Percentiles rank a stretch among this genome's conserved stretches.
Conservation (phyloP, 2,888 invertebrate genomes). For the Heteromurus nitidus region DNA sequence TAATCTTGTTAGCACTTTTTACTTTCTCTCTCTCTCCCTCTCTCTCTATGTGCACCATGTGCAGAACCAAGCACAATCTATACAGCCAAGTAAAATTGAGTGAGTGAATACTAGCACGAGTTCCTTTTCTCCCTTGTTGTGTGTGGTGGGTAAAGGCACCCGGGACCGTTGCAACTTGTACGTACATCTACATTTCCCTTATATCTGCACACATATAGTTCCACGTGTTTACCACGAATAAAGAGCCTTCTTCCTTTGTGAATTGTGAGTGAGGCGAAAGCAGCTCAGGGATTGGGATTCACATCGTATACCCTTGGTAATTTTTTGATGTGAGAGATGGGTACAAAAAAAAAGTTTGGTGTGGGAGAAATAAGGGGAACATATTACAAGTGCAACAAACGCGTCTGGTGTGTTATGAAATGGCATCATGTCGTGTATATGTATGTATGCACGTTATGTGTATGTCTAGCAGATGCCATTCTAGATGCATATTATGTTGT, state of each 20-base stretch:
- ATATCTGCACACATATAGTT: conserved; percentile 4
- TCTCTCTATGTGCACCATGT: neutral
- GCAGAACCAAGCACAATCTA: conserved; percentile 13
- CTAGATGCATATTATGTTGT: neutral
- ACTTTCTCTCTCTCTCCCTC: conserved; percentile 3
- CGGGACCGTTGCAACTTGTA: neutral
- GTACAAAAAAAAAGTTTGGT: conserved; percentile 32
- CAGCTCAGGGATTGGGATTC: conserved; percentile 59
- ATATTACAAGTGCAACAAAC: too few relatives aligned
- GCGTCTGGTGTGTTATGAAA: too few relatives aligned
- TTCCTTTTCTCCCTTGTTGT: neutral
- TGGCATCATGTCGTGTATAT: too few relatives aligned
- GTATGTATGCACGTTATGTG: too few relatives aligned
- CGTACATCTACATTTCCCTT: neutral
- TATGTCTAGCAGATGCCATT: too few relatives aligned
- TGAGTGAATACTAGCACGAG: too few relatives aligned
- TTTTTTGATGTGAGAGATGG: conserved; percentile 58
- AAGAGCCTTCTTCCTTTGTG: conserved; percentile 26
- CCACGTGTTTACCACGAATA: neutral
- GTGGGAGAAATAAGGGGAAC: conserved; percentile 22
- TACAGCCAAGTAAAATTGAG: conserved; percentile 25
- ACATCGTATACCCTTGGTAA: conserved; percentile 53
- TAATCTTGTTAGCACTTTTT: conserved; percentile 60
- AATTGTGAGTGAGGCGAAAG: conserved; percentile 40
- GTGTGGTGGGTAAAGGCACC: conserved; percentile 1